Evolutionary conservation across 2,888 invertebrate species (phyloP), one percentile per base, ranked within the genome.

Genomic region (Latrodectus hesperus): DNA sequence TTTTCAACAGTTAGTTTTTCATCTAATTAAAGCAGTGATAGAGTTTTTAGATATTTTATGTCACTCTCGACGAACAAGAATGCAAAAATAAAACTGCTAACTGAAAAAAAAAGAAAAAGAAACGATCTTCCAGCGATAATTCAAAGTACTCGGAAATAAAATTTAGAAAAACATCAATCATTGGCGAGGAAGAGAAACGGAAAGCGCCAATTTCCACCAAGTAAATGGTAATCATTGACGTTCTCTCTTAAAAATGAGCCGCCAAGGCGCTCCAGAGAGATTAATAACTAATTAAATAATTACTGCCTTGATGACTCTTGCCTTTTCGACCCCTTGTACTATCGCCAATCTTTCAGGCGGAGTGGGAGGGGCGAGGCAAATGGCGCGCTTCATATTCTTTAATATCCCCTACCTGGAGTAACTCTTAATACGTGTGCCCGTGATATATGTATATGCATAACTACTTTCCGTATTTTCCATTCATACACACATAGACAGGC

Each of bases 201-300:
- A 60, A 60, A 60, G 60, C 60, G 60, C 60, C 60, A 60, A 60
- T 60, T 60, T 60, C n/a, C n/a, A 60, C 60, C n/a, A 60, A 60
- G 60, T 60, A n/a, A 16, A 38, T 38, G 38, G 60, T n/a, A 16
- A 60, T 60, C 60, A 60, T 60, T 60, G 60, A 12, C 60, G 60
- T n/a, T n/a, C n/a, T 60, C 60, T 16, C 38, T 38, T 38, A 38
- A 38, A 38, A 38, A 38, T 38, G 38, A 38, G 38, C 60, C 60
- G 60, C 60, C 60, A 60, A 60, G 38, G 38, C 38, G n/a, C 60
- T 60, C 81, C 22, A 8, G 17, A 78, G 65, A 78, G 52, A 84
- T 84, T 84, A 84, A 78, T 84, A 84, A 80, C 79, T 85, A 85
- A 85, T 85, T 85, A 85, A 85, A 85, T 85, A 85, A 85, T 85